phyloP scores from a whole-genome alignment of 53 echinoderm and acorn worm species.

The Holothuria scabra region DNA sequence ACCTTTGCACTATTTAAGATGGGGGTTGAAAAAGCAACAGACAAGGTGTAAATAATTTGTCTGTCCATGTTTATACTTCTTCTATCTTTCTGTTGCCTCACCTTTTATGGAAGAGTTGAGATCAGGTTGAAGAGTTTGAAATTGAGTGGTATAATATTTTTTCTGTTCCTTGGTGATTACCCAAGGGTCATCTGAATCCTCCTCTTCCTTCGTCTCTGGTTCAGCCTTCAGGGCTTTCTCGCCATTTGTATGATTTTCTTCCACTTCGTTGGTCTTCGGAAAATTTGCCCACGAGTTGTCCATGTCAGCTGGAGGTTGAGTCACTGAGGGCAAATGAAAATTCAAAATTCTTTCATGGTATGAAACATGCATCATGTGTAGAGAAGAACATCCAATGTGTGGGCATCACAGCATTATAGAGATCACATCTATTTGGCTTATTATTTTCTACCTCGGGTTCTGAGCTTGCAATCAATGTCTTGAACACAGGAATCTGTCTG shows the following conservation, averaged over 20 bases:
- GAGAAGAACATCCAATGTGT: too few relatives aligned
- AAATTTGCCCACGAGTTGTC: constrained; percentile 43
- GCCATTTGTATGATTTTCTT: background rate
- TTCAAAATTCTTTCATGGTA: too few relatives aligned
- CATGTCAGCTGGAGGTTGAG: constrained; percentile 11
- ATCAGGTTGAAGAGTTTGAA: constrained; percentile 82
- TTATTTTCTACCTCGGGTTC: too few relatives aligned
- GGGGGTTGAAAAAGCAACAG: too few relatives aligned
- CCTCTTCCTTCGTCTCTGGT: constrained; percentile 41
- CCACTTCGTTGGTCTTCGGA: background rate
- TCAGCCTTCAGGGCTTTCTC: constrained; percentile 18
- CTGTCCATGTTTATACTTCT: too few relatives aligned
- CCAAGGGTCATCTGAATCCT: constrained; percentile 85
- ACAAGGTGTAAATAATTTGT: too few relatives aligned
- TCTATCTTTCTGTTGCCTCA: background rate
- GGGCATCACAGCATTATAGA: too few relatives aligned
- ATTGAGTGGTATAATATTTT: constrained; percentile 87
- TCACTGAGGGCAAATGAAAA: constrained; percentile 40
- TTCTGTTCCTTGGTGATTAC: constrained; percentile 81
- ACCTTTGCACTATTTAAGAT: too few relatives aligned
- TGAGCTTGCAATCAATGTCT: too few relatives aligned
- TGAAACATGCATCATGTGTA: too few relatives aligned
- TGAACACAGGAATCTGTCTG: too few relatives aligned
- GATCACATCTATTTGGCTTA: too few relatives aligned
- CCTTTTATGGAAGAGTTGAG: constrained; percentile 74